Evolutionary conservation across 2,888 invertebrate genomes (phyloP).

Genomic region (Frankliniella fusca): DNA sequence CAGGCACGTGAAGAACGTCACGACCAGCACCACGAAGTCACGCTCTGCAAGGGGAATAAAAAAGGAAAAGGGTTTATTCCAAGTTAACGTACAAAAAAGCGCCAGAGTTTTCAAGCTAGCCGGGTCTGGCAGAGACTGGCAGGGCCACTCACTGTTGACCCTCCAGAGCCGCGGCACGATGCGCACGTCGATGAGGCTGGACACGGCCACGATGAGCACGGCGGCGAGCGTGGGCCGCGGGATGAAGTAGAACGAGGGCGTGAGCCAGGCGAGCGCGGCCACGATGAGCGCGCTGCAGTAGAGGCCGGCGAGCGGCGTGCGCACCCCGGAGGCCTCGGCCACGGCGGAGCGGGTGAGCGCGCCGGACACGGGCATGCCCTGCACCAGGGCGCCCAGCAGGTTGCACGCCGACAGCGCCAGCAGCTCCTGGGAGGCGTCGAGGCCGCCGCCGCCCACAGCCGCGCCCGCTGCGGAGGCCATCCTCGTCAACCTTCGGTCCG

Average conservation of each 20-base stretch:
- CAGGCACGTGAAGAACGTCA: background rate
- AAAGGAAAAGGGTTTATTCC: no score
- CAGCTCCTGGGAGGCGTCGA: slow-evolving; percentile 13
- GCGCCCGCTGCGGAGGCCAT: background rate
- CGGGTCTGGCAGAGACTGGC: no score
- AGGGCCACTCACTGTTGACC: background rate
- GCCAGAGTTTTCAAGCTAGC: no score
- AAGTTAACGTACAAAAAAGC: no score
- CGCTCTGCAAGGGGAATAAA: background rate
- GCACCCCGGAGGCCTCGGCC: slow-evolving; percentile 11
- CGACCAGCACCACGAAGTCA: background rate
- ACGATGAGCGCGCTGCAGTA: slow-evolving; percentile 13
- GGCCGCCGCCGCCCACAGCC: background rate
- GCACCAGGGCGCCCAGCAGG: slow-evolving; percentile 3
- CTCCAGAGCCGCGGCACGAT: slow-evolving; percentile 7
- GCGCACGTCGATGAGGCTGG: background rate
- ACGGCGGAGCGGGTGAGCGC: background rate
- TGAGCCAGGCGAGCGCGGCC: slow-evolving; percentile 36
- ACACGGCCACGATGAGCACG: slow-evolving; percentile 6
- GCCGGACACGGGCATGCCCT: slow-evolving; percentile 13
- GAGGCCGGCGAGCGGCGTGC: background rate
- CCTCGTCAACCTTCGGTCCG: no score
- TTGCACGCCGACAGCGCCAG: background rate
- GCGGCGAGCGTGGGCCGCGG: slow-evolving; percentile 36
- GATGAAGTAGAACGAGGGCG: slow-evolving; percentile 38